Evolutionary conservation across 2,113 vertebrate genomes (phyloP), one percentile per base, ranked within the genome.

Genomic region (Melierax canorus): DNA sequence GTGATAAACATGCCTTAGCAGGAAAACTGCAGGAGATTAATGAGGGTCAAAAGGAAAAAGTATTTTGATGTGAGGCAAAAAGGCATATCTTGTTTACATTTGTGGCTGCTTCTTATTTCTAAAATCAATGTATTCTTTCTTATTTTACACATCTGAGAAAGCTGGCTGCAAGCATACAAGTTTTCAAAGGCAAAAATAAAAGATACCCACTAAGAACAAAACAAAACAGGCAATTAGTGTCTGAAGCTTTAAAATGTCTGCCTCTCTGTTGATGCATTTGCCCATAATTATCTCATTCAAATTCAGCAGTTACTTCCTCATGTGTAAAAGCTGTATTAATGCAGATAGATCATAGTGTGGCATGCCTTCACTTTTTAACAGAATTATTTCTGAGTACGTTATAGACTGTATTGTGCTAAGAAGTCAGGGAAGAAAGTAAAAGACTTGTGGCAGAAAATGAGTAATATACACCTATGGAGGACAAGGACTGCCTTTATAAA

Each of bases 101-200:
- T 84, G 15, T 60, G n/a, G 3, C 14, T 24, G 6, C 22, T 86
- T 53, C 8, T 80, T 88, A n/a, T 76, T 66, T 78, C 32, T 71
- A 36, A 66, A 13, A 72, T 60, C 27, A 88, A 60, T 64, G 27
- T 64, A n/a, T 86, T 26, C 6, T 7, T 84, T 58, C 36, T 73
- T 67, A 64, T 78, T 93, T 85, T 58, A 63, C 29, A 60, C 15
- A 85, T 85, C 71, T 93, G 85, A 86, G 71, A 92, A 86, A 58
- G 15, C 19, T 69, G 29, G 6, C 26, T 83, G 10, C 22, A 92
- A 62, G 15, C 34, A 41, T 23, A 20, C 4, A 43, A 46, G 6
- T 64, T 90, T 92, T 82, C 60, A 88, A 86, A 62, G 9, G 17
- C 30, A 91, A 87, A 81, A 94, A 67, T 30, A 58, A 71, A 95